phyloP scores from a whole-genome alignment of 1,140 invertebrate genomes.

The Drosophila elegans region DNA sequence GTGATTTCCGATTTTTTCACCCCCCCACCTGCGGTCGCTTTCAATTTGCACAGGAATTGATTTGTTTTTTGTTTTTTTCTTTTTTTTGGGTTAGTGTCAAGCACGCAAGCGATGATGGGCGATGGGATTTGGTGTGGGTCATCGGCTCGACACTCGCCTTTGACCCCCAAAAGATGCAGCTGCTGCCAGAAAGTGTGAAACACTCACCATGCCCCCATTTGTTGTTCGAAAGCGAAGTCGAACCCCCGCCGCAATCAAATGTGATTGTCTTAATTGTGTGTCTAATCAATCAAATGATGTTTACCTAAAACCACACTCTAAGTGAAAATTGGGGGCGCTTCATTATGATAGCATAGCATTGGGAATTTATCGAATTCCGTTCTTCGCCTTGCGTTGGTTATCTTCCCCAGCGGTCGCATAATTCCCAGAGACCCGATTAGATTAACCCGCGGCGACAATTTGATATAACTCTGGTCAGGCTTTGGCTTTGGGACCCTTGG shows the following conservation, averaged over 20 bases:
- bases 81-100: slow-evolving; percentile 37
- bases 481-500: slow-evolving; percentile 26
- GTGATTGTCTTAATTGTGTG: slow-evolving; percentile 75
- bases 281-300: slow-evolving; percentile 75
- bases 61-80: slow-evolving; percentile 36
- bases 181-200: not conserved
- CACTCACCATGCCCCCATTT: slow-evolving; percentile 22
- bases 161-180: slow-evolving; percentile 38
- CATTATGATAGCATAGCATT: slow-evolving; percentile 78
- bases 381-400: slow-evolving; percentile 51
- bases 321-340: slow-evolving; percentile 51
- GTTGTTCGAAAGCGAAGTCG: not conserved
- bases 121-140: slow-evolving; percentile 16
- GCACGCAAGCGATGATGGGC: slow-evolving; percentile 37
- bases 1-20: not conserved
- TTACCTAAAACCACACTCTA: slow-evolving; percentile 21
- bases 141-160: slow-evolving; percentile 20
- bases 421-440: slow-evolving; percentile 69
- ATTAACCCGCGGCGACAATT: slow-evolving; percentile 60
- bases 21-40: slow-evolving; percentile 25
- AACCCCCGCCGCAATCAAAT: slow-evolving; percentile 18
- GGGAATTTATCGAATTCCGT: slow-evolving; percentile 68
- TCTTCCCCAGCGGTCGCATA: slow-evolving; percentile 58
- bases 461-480: slow-evolving; percentile 34
- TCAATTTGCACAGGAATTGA: slow-evolving; percentile 70